Evolutionary conservation across 2,113 vertebrate genomes (phyloP), one percentile per base, ranked within the genome.

Genomic region (Protomyctophum bolini): DNA sequence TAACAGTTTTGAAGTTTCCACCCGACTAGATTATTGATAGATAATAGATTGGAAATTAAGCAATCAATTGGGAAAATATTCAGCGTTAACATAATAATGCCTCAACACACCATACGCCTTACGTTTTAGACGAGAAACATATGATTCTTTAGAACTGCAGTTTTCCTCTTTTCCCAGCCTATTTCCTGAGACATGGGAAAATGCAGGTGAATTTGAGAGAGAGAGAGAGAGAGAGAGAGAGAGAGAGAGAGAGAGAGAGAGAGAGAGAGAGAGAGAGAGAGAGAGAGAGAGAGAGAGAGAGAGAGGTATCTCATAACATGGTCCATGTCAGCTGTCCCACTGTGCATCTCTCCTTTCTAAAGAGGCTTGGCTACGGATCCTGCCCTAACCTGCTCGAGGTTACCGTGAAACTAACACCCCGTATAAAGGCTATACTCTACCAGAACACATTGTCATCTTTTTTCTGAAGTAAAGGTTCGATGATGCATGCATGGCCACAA

Each of bases 251-350:
- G 54, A 15, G 21, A 21, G 21, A 21, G 21, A 21, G 21, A 21
- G 21, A 21, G 21, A 21, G 21, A 21, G 21, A 21, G 21, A 21
- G 21, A 8, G n/a, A 56, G 54, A 15, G 21, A 21, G 21, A 21
- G 21, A 21, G 21, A 21, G 21, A 21, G 21, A 21, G 21, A 21
- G 21, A 21, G 21, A 21, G 21, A 8, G n/a, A 56, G 54, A 15
- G 57, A 7, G 56, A 77, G 75, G 69, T 76, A 84, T 89, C 66
- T 2, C 66, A 54, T 86, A 75, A 76, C 70, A 21, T 14, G 60
- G 65, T 69, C 51, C 49, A 62, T 15, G n/a, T 63, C 10, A 11
- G 59, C 58, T 62, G 7, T 45, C 41, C 46, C 70, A 58, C 15
- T 7, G 28, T 29, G 12, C 77, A 67, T 73, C 76, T 85, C 86